Conservation (phyloP, 1,140 invertebrate genomes). For the Lepeophtheirus salmonis region DNA sequence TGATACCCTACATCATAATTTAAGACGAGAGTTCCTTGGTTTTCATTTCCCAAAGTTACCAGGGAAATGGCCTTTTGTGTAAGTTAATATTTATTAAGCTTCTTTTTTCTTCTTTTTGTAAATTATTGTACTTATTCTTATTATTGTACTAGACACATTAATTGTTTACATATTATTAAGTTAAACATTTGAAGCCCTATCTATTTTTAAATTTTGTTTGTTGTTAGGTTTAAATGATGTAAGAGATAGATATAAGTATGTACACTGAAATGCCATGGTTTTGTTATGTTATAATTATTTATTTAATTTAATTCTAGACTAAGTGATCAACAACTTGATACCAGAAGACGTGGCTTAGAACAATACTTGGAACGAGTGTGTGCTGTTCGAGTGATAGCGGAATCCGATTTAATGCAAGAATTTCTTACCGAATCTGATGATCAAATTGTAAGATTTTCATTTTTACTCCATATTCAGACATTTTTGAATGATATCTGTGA, state of each 20-base stretch:
- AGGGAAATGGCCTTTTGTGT: slow-evolving; percentile 92
- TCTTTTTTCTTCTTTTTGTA: slow-evolving; percentile 1
- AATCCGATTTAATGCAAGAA: slow-evolving; percentile 90
- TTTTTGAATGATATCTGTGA: too few species aligned
- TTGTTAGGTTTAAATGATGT: too few species aligned
- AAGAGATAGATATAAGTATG: too few species aligned
- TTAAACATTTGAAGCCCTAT: too few species aligned
- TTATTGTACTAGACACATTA: too few species aligned
- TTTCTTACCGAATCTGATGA: slow-evolving; percentile 83
- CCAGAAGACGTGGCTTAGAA: slow-evolving; percentile 74
- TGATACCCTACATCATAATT: slow-evolving; percentile 60
- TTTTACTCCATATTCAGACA: slow-evolving; percentile 14
- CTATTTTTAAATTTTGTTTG: too few species aligned
- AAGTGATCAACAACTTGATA: slow-evolving; percentile 90
- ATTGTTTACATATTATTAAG: too few species aligned
- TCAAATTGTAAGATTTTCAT: slow-evolving; percentile 34
- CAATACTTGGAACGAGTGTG: slow-evolving; percentile 97
- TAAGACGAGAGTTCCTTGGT: slow-evolving; percentile 90
- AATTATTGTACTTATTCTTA: too few species aligned
- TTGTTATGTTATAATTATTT: too few species aligned
- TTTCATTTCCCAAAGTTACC: slow-evolving; percentile 96
- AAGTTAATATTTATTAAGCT: slow-evolving; percentile 26
- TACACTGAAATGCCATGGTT: too few species aligned
- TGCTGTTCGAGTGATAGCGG: slow-evolving; percentile 89
- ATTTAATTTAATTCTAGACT: slow-evolving; percentile 30